A percentile compares a stretch with the other conserved stretches of the same genome.
These are phyloP conservation scores for Periparus ater DNA, from an alignment of 2,797 vertebrate genomes.

Conservation along the genomic window DNA sequence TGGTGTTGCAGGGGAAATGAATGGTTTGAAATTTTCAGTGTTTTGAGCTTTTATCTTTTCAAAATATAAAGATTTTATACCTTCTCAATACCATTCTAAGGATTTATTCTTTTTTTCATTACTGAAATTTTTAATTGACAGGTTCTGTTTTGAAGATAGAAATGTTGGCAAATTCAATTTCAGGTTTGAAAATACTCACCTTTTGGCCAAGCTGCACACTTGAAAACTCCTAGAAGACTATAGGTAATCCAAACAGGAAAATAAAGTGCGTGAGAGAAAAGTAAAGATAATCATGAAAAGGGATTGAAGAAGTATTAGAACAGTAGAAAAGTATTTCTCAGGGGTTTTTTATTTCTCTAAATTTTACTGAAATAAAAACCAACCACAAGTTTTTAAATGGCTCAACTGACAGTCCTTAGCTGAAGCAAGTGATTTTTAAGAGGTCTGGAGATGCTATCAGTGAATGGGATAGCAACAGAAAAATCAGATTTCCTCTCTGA, in stretches of 20 bases:
- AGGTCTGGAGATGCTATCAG: background rate
- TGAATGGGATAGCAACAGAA: background rate
- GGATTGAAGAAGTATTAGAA: background rate
- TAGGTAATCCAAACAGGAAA: background rate
- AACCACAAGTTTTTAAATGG: background rate
- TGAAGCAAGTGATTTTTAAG: background rate
- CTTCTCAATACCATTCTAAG: background rate
- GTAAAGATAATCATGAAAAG: background rate
- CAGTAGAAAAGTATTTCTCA: background rate
- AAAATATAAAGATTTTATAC: background rate
- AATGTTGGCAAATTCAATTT: background rate
- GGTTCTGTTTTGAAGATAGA: background rate
- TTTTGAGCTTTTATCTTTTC: background rate
- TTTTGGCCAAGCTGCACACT: background rate
- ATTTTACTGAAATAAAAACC: conserved; percentile 1
- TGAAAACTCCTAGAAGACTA: background rate
- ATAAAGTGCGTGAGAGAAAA: background rate
- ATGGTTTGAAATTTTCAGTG: background rate
- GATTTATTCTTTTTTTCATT: background rate
- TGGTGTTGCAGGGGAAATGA: background rate
- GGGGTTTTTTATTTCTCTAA: background rate
- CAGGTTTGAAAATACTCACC: background rate
- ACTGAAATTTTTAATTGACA: background rate
- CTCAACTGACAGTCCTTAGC: background rate
- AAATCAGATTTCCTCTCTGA: conserved; percentile 1